These are phyloP conservation scores for Sterna hirundo DNA, from an alignment of 2,113 vertebrate genomes.

Conservation along the genomic window DNA sequence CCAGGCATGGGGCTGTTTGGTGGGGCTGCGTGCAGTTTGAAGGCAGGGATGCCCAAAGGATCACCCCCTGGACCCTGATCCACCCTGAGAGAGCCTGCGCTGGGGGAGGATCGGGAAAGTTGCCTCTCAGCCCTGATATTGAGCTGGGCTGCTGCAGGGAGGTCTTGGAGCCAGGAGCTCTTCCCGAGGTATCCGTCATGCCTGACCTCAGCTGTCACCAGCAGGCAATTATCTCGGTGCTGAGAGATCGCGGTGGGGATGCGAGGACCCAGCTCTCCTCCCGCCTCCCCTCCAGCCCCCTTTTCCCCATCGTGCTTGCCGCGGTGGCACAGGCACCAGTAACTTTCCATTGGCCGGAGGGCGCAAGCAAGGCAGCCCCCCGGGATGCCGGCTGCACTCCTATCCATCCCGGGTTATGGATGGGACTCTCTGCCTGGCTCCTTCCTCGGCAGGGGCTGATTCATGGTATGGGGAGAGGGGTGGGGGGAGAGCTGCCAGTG, in stretches of 20 bases:
- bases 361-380: background rate
- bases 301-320: background rate
- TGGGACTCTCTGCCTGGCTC: background rate
- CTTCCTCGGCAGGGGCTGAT: background rate
- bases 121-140: background rate
- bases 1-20: accelerated
- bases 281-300: background rate
- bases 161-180: background rate
- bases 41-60: background rate
- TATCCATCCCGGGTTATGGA: background rate
- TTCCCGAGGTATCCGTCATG: constrained; percentile 33
- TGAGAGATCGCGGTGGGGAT: background rate
- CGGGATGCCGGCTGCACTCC: background rate
- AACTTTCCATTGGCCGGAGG: background rate
- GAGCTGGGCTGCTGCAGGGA: background rate
- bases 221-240: constrained; percentile 45
- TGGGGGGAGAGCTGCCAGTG: background rate
- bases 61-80: accelerated
- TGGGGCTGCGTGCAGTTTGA: background rate
- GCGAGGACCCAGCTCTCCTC: background rate
- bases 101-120: background rate
- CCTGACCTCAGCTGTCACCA: constrained; percentile 62
- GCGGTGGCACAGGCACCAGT: background rate
- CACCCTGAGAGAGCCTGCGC: background rate
- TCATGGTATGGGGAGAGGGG: background rate